These are phyloP conservation scores for Calliopsis andreniformis DNA, from an alignment of 1,140 invertebrate genomes.

Conservation along the genomic window DNA sequence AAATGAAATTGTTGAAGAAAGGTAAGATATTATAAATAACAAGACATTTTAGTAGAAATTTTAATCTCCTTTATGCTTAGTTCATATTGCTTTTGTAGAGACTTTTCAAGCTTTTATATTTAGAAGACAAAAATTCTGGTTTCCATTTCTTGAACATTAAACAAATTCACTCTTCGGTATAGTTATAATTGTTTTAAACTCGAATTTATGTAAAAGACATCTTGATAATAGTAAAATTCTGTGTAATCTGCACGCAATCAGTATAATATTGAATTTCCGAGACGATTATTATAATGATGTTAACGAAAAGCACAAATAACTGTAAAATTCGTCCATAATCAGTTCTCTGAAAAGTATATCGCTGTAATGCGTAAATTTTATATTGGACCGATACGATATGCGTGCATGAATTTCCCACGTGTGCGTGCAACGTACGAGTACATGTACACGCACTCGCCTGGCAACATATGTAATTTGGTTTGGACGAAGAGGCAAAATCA, in stretches of 20 bases:
- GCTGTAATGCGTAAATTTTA: constrained; percentile 16
- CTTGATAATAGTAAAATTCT: neutral
- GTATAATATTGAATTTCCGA: neutral
- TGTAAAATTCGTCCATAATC: constrained; percentile 27
- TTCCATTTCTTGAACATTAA: no score
- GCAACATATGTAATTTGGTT: constrained; percentile 37
- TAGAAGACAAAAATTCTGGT: no score
- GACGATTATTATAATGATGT: constrained; percentile 7
- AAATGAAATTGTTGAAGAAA: no score
- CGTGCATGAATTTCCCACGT: neutral
- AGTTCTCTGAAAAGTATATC: constrained; percentile 14
- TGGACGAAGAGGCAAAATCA: constrained; percentile 59
- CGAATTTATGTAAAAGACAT: neutral
- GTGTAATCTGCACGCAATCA: constrained; percentile 23
- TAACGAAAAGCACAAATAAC: constrained; percentile 28
- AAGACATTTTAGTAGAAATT: no score
- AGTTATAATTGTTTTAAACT: neutral
- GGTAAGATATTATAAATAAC: no score
- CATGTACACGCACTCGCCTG: neutral
- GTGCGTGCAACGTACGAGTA: neutral
- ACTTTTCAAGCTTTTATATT: no score
- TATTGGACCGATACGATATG: constrained; percentile 17
- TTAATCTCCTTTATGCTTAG: no score
- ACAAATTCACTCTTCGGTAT: neutral
- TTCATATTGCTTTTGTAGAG: no score